These are phyloP conservation scores for Rhagonycha fulva DNA, from an alignment of 2,888 invertebrate genomes.

Conservation along the genomic window DNA sequence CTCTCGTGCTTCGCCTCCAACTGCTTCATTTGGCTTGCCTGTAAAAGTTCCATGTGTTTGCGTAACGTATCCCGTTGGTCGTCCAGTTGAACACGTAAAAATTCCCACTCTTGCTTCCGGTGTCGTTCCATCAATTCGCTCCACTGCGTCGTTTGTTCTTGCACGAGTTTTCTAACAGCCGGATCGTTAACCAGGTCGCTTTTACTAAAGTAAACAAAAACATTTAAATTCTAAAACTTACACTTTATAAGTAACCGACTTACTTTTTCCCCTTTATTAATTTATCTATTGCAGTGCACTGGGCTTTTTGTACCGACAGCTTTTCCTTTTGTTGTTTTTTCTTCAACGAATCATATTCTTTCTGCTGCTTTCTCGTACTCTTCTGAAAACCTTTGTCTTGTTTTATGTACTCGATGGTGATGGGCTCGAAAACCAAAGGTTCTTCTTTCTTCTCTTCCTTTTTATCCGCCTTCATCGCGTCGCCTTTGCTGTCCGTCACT, in stretches of 20 bases:
- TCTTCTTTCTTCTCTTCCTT: constrained; percentile 76
- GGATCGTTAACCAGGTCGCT: constrained; percentile 80
- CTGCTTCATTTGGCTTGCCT: constrained; percentile 85
- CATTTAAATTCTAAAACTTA: neutral
- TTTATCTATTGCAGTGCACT: constrained; percentile 90
- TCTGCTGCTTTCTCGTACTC: constrained; percentile 92
- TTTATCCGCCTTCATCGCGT: constrained; percentile 66
- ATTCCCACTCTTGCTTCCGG: constrained; percentile 80
- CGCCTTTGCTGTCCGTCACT: constrained; percentile 56
- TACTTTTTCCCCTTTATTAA: constrained; percentile 92
- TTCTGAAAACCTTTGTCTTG: constrained; percentile 92
- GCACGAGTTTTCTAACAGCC: constrained; percentile 79
- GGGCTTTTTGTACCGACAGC: constrained; percentile 85
- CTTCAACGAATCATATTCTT: constrained; percentile 88
- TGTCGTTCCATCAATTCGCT: constrained; percentile 86
- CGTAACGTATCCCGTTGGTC: constrained; percentile 77
- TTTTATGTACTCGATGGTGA: constrained; percentile 84
- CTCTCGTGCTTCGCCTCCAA: constrained; percentile 89
- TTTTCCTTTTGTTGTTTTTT: constrained; percentile 95
- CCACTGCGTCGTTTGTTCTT: constrained; percentile 95
- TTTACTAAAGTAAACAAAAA: constrained; percentile 61
- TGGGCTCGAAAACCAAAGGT: constrained; percentile 84
- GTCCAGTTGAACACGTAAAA: constrained; percentile 79
- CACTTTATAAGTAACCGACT: constrained; percentile 47
- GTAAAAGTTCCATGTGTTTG: constrained; percentile 80